phyloP scores from a whole-genome alignment of 1,140 invertebrate genomes.

The Apocrypta bakeri region DNA sequence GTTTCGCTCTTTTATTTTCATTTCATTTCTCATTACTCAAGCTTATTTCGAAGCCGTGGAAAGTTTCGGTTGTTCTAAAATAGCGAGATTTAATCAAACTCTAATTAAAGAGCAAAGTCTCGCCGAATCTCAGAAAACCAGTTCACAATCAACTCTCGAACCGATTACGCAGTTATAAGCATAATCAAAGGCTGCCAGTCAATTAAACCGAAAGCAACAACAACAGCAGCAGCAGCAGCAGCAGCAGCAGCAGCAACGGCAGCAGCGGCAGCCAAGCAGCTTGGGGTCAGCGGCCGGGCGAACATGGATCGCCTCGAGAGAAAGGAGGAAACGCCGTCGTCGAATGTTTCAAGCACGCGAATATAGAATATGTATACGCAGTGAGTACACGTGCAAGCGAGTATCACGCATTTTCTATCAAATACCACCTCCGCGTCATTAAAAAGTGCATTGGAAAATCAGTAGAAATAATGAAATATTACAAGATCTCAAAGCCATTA shows the following conservation, averaged over 20 bases:
- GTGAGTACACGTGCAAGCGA: neutral
- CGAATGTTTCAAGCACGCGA: neutral
- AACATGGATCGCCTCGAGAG: conserved; percentile 26
- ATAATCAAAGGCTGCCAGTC: conserved; percentile 33
- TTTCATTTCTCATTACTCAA: too few species aligned
- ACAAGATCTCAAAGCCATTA: too few species aligned
- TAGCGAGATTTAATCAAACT: neutral
- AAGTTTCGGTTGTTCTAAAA: neutral
- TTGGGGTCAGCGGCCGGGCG: conserved; percentile 40
- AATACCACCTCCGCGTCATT: too few species aligned
- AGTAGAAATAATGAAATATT: too few species aligned
- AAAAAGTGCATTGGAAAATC: too few species aligned
- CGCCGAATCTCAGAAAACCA: neutral
- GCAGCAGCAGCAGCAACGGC: neutral
- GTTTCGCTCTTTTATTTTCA: too few species aligned
- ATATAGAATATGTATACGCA: conserved; percentile 18
- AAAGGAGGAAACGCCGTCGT: conserved; percentile 52
- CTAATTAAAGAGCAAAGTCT: neutral
- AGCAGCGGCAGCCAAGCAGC: neutral
- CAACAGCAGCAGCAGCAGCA: neutral
- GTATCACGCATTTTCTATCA: too few species aligned
- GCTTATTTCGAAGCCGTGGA: too few species aligned
- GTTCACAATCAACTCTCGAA: neutral
- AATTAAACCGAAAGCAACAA: conserved; percentile 36
- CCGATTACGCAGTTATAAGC: conserved; percentile 33